phyloP scores from a whole-genome alignment of 2,888 invertebrate species.

The Petrolisthes manimaculis region DNA sequence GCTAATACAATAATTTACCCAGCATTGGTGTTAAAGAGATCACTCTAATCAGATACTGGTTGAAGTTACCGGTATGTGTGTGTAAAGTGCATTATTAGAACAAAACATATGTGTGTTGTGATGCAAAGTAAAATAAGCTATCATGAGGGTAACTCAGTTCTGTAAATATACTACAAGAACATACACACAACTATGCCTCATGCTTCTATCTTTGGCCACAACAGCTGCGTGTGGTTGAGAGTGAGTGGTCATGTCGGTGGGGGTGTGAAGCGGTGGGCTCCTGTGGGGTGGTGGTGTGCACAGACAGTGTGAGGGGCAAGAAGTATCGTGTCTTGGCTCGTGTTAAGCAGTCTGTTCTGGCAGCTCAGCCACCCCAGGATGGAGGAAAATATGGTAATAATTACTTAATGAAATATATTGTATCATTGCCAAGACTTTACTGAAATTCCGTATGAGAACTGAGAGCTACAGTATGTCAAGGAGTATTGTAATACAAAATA shows the following conservation, averaged over 20 bases:
- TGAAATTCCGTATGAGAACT: neutral
- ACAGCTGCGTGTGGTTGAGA: conserved; percentile 70
- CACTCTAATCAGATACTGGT: no score
- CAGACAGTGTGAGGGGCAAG: conserved; percentile 77
- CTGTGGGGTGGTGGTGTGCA: conserved; percentile 79
- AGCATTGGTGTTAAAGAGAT: no score
- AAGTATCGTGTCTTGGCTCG: conserved; percentile 81
- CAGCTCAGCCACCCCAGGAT: conserved; percentile 37
- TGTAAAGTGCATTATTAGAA: no score
- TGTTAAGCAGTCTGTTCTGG: conserved; percentile 78
- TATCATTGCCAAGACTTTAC: neutral
- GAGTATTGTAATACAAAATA: neutral
- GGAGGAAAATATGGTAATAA: conserved; percentile 21
- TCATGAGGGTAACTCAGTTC: no score
- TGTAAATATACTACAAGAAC: no score
- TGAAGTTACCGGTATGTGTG: no score
- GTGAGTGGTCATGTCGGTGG: conserved; percentile 71
- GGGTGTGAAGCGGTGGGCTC: conserved; percentile 79
- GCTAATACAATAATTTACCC: no score
- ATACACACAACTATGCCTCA: no score
- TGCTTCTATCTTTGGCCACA: neutral
- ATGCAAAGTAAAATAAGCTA: no score
- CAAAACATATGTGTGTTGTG: no score
- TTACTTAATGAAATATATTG: neutral
- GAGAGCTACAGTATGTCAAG: neutral